Percentiles rank a stretch among this genome's conserved stretches.
These are phyloP conservation scores for Girardinichthys multiradiatus DNA, from an alignment of 2,113 vertebrate genomes.

Conservation along the genomic window DNA sequence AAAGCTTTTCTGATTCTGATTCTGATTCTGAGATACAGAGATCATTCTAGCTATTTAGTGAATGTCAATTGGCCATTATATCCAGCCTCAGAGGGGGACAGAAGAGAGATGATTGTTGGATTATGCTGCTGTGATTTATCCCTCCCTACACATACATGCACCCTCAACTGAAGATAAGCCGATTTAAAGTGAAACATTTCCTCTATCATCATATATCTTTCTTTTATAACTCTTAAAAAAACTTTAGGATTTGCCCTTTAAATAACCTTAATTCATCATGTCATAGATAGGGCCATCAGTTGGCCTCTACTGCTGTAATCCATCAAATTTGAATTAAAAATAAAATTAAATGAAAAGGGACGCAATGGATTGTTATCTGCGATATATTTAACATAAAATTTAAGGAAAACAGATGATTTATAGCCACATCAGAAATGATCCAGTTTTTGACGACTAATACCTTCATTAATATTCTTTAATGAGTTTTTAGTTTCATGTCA, in stretches of 20 bases:
- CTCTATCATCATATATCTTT: slow-evolving; percentile 19
- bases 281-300: slow-evolving; percentile 1
- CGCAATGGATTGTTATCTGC: slow-evolving; percentile 10
- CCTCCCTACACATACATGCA: background rate
- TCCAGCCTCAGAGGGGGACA: slow-evolving; percentile 40
- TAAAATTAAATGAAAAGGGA: background rate
- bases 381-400: slow-evolving; percentile 34
- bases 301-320: slow-evolving; percentile 7
- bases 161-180: slow-evolving; percentile 23
- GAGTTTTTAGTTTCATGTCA: slow-evolving; percentile 57
- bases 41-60: slow-evolving; percentile 35
- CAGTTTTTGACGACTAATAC: slow-evolving; percentile 61
- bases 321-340: slow-evolving; percentile 11
- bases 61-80: slow-evolving; percentile 46
- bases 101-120: slow-evolving; percentile 60
- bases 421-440: slow-evolving; percentile 43
- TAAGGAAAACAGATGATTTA: slow-evolving; percentile 46
- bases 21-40: slow-evolving; percentile 29
- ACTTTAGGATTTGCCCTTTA: slow-evolving; percentile 26
- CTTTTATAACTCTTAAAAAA: slow-evolving; percentile 35
- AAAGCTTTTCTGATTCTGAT: too few species aligned
- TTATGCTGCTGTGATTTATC: slow-evolving; percentile 31
- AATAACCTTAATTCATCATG: slow-evolving; percentile 33
- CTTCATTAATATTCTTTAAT: slow-evolving; percentile 62
- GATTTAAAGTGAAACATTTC: slow-evolving; percentile 24